Evolutionary conservation across 2,888 invertebrate species (phyloP), one percentile per base, ranked within the genome.

Genomic region (Amphipyra berbera): DNA sequence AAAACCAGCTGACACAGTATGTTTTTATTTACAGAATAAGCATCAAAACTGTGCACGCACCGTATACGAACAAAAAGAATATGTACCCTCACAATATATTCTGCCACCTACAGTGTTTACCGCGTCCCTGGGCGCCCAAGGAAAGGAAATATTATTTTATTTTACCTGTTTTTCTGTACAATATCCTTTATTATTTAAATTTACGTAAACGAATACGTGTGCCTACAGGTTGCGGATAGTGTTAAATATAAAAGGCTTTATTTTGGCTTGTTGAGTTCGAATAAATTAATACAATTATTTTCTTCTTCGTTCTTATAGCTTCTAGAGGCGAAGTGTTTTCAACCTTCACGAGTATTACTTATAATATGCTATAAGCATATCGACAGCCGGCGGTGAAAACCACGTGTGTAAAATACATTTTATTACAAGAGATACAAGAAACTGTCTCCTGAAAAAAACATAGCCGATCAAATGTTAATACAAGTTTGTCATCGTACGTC

Each of bases 71-170:
- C 61, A 61, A 65, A 77, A 56, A 68, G 58, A 64, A 60, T 61
- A 69, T 54, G 65, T 63, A 61, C 21, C 21, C 21, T 21, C 60
- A 66, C 71, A 74, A 80, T 78, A 66, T 78, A 74, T 75, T 80
- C 64, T 68, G 47, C 75, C 78, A 78, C 81, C 77, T 71, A 74
- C 78, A 42, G 79, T 60, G 81, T 66, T 74, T 78, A 74, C 78
- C 59, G 33, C 60, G 62, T 81, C 78, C 79, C 81, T 59, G 42
- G 63, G 48, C 68, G 56, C 59, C 55, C 30, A 55, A 69, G 50
- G 61, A 67, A 67, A 44, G 67, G 50, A 78, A 76, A 80, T 80
- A 78, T 78, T 78, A 73, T 73, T 77, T 73, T 77, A 64, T 79
- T 69, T 65, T 65, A 65, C 64, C 60, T 78, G 78, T 61, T 77